Conservation (phyloP, 2,888 invertebrate genomes). For the Parochlus steinenii region DNA sequence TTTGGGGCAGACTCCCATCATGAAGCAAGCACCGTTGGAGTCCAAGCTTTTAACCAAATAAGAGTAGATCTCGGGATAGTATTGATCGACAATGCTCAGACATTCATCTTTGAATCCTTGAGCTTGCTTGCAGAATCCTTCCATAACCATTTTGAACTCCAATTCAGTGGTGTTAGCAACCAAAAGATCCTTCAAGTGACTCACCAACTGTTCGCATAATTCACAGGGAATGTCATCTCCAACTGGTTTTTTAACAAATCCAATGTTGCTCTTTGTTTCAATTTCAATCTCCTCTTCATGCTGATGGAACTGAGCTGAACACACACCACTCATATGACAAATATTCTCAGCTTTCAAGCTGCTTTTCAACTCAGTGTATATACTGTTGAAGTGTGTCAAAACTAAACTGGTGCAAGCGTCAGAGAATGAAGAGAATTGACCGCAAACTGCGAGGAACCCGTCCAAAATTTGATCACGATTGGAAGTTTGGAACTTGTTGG, state of each 20-base stretch:
- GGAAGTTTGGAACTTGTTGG: constrained; percentile 23
- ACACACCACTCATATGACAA: constrained; percentile 64
- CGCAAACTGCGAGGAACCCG: constrained; percentile 39
- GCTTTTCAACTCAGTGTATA: constrained; percentile 42
- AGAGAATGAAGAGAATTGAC: constrained; percentile 50
- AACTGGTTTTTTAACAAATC: constrained; percentile 34
- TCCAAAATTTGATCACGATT: constrained; percentile 26
- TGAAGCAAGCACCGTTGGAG: constrained; percentile 47
- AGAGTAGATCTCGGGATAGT: constrained; percentile 55
- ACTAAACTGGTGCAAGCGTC: constrained; percentile 65
- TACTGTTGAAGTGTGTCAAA: constrained; percentile 53
- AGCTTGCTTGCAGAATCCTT: constrained; percentile 67
- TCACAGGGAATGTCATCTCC: constrained; percentile 61
- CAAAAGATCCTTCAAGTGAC: constrained; percentile 61
- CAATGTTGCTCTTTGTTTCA: constrained; percentile 36
- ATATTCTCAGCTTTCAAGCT: constrained; percentile 46
- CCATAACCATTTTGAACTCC: constrained; percentile 61
- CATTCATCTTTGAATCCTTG: constrained; percentile 59
- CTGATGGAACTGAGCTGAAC: constrained; percentile 44
- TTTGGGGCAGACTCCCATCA: constrained; percentile 34
- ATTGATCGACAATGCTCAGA: constrained; percentile 55
- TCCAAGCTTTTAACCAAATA: constrained; percentile 51
- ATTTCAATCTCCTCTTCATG: constrained; percentile 36
- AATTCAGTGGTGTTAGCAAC: constrained; percentile 69
- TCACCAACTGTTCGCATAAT: constrained; percentile 66